phyloP scores from a whole-genome alignment of 2,888 invertebrate genomes.

The Portevinia maculata region DNA sequence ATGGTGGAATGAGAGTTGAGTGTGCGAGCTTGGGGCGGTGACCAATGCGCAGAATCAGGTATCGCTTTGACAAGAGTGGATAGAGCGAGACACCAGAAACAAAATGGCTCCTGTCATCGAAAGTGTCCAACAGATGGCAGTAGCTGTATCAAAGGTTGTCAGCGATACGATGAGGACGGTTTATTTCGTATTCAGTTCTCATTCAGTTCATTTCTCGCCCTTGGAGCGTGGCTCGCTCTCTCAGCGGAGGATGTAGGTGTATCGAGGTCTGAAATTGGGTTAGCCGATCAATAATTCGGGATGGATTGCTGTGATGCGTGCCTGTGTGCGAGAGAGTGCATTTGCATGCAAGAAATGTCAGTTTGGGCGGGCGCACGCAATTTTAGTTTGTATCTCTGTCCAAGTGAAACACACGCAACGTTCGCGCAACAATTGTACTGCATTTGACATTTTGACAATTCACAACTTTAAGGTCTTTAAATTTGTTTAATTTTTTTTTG shows the following conservation, averaged over 20 bases:
- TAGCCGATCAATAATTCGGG: conserved; percentile 74
- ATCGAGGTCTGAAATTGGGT: conserved; percentile 71
- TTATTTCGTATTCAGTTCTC: conserved; percentile 72
- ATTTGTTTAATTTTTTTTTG: conserved; percentile 1
- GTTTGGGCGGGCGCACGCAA: conserved; percentile 70
- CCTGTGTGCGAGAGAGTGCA: conserved; percentile 41
- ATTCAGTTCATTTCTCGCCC: conserved; percentile 74
- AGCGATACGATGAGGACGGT: conserved; percentile 14
- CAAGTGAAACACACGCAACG: conserved; percentile 11
- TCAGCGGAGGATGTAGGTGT: conserved; percentile 50
- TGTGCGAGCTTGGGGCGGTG: conserved; percentile 69
- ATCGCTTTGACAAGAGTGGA: conserved; percentile 1
- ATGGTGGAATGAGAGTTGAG: conserved; percentile 45
- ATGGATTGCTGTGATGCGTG: conserved; percentile 40
- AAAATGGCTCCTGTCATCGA: conserved; percentile 82
- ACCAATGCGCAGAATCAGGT: conserved; percentile 68
- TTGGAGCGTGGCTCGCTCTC: conserved; percentile 60
- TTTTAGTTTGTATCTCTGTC: conserved; percentile 8
- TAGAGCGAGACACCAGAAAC: conserved; percentile 79
- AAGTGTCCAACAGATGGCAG: conserved; percentile 80
- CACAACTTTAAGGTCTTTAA: conserved; percentile 44
- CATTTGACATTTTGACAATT: conserved; percentile 40
- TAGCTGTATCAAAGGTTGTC: conserved; percentile 45
- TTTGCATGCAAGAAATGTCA: conserved; percentile 73
- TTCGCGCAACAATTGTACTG: conserved; percentile 1